Percentiles rank a stretch among this genome's conserved stretches.
These are phyloP conservation scores for Drosophila watanabei DNA, from an alignment of 1,140 invertebrate genomes.

Conservation along the genomic window DNA sequence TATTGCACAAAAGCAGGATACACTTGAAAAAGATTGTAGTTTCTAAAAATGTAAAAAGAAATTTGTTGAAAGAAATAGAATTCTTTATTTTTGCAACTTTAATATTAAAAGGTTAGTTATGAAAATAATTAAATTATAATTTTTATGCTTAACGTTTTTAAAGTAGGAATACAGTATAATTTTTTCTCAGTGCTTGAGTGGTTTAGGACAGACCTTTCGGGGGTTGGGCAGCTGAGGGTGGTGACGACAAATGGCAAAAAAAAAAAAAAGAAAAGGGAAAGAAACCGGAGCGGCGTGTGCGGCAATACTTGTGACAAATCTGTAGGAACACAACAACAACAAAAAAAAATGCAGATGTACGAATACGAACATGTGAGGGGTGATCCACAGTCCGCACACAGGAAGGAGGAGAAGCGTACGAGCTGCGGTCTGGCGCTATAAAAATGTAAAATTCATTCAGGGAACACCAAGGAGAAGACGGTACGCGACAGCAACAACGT, in stretches of 20 bases:
- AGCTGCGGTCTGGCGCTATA: slow-evolving; percentile 54
- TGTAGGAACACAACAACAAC: slow-evolving; percentile 44
- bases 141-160: no score
- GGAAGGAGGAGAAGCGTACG: slow-evolving; percentile 19
- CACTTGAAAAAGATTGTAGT: not conserved
- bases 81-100: no score
- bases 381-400: slow-evolving; percentile 34
- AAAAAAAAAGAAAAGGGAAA: not conserved
- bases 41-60: not conserved
- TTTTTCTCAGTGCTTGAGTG: slow-evolving; percentile 8
- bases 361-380: slow-evolving; percentile 41
- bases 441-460: slow-evolving; percentile 82
- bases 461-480: slow-evolving; percentile 39
- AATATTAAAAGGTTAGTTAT: no score
- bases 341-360: slow-evolving; percentile 48
- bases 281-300: slow-evolving; percentile 55
- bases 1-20: slow-evolving; percentile 62
- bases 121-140: no score
- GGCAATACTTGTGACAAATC: slow-evolving; percentile 79
- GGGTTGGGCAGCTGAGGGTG: slow-evolving; percentile 28
- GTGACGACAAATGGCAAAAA: slow-evolving; percentile 74
- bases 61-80: no score
- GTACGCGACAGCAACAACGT: slow-evolving; percentile 68
- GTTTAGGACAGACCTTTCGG: slow-evolving; percentile 19
- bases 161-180: no score